Evolutionary conservation across 2,797 vertebrate genomes (phyloP), one percentile per base, ranked within the genome.

Genomic region (Tragelaphus oryx): DNA sequence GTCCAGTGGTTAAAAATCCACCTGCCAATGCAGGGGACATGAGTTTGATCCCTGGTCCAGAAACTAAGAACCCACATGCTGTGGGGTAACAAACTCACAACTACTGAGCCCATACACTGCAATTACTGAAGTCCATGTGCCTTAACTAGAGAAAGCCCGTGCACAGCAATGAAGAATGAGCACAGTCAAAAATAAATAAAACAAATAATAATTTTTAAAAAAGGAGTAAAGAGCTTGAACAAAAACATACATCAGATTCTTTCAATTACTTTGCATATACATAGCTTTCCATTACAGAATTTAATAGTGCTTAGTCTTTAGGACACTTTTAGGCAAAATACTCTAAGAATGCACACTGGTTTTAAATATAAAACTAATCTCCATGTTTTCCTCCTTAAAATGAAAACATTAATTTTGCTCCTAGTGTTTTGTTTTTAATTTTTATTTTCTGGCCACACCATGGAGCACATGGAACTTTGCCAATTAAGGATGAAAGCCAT

Each of bases 341-440:
- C 11, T 89, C 6, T 81, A 57, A 87, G 22, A 93, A 50, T n/a
- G 75, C 30, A 87, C 7, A 37, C 8, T 74, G 4, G 60, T 59
- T 89, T 91, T 89, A 95, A 94, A 54, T 74, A 81, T 46, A 87
- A 83, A 95, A 91, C n/a, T 57, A 87, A 74, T 54, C 33, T 76
- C 52, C 87, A 37, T 80, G 17, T 81, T 78, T 93, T 93, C 59
- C 8, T 74, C 44, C 87, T 94, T 90, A 87, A 85, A 87, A 90
- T 41, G 62, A 78, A 92, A 86, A 59, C 60, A 80, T 44, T 90
- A 54, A 90, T 91, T 87, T 79, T 18, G 82, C 22, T 71, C 37
- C 37, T 7, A 41, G 68, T 71, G 20, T 24, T 71, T 71, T 41
- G 10, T 41, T 37, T 41, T 37, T 18, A 65, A 17, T n/a, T 65